Percentiles rank a stretch among this genome's conserved stretches.
phyloP scores from a whole-genome alignment of 1,140 invertebrate genomes.

The Kradibia gibbosae region DNA sequence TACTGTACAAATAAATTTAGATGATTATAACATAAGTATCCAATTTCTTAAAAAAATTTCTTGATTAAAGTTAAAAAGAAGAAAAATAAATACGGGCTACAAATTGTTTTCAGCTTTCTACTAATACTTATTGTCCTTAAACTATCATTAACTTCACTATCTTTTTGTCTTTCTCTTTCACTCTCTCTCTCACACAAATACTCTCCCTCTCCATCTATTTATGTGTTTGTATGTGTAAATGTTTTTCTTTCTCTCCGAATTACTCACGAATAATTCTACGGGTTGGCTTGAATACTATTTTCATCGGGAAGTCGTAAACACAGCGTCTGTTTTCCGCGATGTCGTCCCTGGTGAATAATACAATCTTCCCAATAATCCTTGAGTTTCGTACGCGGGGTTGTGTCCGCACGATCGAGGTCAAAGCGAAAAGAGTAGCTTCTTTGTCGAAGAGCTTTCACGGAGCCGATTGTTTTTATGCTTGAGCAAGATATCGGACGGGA shows the following conservation, averaged over 20 bases:
- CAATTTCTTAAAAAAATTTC: background rate
- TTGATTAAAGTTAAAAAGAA: background rate
- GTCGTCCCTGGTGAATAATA: slow-evolving; percentile 23
- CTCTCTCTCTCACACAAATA: too few relatives aligned
- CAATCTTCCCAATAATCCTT: slow-evolving; percentile 30
- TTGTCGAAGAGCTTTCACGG: slow-evolving; percentile 26
- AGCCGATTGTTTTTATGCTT: slow-evolving; percentile 26
- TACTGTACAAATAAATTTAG: background rate
- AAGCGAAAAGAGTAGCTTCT: slow-evolving; percentile 1
- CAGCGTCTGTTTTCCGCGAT: background rate
- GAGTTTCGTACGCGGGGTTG: background rate
- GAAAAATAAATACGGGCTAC: slow-evolving; percentile 1
- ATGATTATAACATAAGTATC: background rate
- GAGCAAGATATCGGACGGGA: slow-evolving; percentile 12
- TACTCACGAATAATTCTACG: slow-evolving; percentile 2
- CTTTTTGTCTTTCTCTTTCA: background rate
- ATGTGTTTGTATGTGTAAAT: too few relatives aligned
- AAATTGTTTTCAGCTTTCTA: background rate
- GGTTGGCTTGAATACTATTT: background rate
- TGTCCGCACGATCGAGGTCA: background rate
- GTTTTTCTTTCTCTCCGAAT: background rate
- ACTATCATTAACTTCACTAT: background rate
- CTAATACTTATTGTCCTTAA: background rate
- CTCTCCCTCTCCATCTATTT: too few relatives aligned
- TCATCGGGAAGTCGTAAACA: slow-evolving; percentile 24